A percentile compares a stretch with the other conserved stretches of the same genome.
phyloP scores from a whole-genome alignment of 2,797 vertebrate species.

The Gallirallus australis region DNA sequence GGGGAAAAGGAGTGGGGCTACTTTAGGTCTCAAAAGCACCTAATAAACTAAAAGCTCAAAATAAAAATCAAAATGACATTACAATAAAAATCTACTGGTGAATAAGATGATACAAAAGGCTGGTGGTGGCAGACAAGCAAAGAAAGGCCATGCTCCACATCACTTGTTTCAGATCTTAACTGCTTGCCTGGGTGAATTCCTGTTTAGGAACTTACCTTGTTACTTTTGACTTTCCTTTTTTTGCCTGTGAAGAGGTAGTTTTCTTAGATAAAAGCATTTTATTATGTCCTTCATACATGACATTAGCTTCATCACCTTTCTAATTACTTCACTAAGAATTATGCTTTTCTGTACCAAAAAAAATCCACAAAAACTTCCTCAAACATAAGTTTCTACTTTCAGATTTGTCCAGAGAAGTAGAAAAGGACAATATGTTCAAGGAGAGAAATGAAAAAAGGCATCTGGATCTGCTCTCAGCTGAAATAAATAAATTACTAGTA shows the following conservation, averaged over 20 bases:
- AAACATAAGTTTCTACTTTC: background rate
- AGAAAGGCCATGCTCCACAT: background rate
- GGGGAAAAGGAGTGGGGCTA: accelerated
- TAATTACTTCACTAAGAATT: background rate
- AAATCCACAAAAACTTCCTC: background rate
- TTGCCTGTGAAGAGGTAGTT: background rate
- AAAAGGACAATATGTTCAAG: background rate
- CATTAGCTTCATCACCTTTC: background rate
- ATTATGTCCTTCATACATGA: background rate
- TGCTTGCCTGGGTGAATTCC: background rate
- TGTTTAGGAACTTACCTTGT: background rate
- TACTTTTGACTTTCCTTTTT: background rate
- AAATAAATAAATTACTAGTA: background rate
- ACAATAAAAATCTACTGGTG: background rate
- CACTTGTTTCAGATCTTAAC: background rate
- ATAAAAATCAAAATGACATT: background rate
- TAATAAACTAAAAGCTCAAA: background rate
- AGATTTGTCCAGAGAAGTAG: background rate
- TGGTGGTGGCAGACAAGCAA: background rate
- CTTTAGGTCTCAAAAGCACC: background rate
- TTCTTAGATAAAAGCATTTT: background rate
- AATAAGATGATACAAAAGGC: background rate
- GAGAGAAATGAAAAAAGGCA: background rate
- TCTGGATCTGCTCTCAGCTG: background rate
- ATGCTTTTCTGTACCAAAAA: background rate